Evolutionary conservation across 2,797 vertebrate genomes (phyloP).

Genomic region (Melanotaenia parkinsoni): DNA sequence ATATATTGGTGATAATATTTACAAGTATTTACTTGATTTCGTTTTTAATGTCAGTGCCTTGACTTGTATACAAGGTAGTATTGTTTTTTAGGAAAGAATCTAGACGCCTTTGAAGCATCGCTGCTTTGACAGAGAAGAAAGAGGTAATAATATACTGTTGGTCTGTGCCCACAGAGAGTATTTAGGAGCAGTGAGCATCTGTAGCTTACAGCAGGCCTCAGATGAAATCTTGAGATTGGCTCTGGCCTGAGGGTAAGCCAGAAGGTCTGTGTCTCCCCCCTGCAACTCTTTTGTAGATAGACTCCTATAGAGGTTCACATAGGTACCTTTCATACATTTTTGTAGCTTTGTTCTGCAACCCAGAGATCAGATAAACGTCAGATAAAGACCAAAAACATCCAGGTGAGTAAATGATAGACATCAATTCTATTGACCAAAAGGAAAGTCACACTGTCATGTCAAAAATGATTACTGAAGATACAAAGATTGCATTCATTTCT

Average conservation of each 20-base stretch:
- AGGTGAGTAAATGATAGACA: slow-evolving; percentile 36
- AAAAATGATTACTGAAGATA: slow-evolving; percentile 54
- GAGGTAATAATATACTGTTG: background rate
- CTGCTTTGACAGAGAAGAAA: slow-evolving; percentile 3
- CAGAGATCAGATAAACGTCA: slow-evolving; percentile 18
- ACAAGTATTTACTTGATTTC: too few relatives aligned
- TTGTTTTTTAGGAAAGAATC: background rate
- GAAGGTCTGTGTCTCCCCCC: slow-evolving; percentile 56
- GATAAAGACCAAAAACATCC: slow-evolving; percentile 43
- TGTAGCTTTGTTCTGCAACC: slow-evolving; percentile 32
- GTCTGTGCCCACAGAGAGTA: slow-evolving; percentile 20
- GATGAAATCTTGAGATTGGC: slow-evolving; percentile 42
- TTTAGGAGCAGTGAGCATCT: slow-evolving; percentile 38
- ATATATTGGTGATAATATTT: too few relatives aligned
- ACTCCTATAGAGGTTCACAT: slow-evolving; percentile 33
- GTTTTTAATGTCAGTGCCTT: too few relatives aligned
- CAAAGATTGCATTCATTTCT: slow-evolving; percentile 63
- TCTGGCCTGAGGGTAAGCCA: slow-evolving; percentile 64
- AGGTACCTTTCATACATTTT: slow-evolving; percentile 15
- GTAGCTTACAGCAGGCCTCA: slow-evolving; percentile 47
- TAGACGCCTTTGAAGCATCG: background rate
- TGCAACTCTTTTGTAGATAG: slow-evolving; percentile 42
- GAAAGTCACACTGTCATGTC: slow-evolving; percentile 36
- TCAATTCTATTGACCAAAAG: slow-evolving; percentile 41
- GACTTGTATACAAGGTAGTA: background rate